Evolutionary conservation across 1,140 invertebrate genomes (phyloP).

Genomic region (Lordiphosa clarofinis): DNA sequence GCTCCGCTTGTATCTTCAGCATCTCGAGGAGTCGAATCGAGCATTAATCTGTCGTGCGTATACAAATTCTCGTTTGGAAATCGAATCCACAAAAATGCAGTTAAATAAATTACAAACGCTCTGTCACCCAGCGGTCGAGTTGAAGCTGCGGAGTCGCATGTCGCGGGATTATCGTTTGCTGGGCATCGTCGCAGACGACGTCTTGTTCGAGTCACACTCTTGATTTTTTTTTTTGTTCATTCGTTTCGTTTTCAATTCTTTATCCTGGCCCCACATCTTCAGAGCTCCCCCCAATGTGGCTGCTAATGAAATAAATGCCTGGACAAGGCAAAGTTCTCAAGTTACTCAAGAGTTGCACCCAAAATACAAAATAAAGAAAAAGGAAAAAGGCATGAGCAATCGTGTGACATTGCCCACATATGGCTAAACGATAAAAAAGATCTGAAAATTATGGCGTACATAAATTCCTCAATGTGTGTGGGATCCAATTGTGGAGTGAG

Average conservation of each 20-base stretch:
- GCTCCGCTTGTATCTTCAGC: conserved; percentile 48
- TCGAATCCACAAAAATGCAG: conserved; percentile 77
- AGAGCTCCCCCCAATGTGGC: conserved; percentile 10
- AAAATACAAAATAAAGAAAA: conserved; percentile 20
- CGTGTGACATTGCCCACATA: conserved; percentile 60
- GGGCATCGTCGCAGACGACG: conserved; percentile 43
- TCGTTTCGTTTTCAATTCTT: conserved; percentile 12
- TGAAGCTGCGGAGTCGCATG: conserved; percentile 47
- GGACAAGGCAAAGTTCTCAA: conserved; percentile 57
- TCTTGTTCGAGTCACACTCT: conserved; percentile 37
- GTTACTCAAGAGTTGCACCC: conserved; percentile 42
- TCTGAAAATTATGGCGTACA: conserved; percentile 54
- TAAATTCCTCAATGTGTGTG: conserved; percentile 74
- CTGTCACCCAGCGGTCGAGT: conserved; percentile 67
- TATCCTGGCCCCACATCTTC: conserved; percentile 49
- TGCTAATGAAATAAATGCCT: conserved; percentile 76
- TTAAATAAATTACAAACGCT: conserved; percentile 78
- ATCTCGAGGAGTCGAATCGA: conserved; percentile 37
- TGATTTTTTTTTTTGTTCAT: conserved; percentile 31
- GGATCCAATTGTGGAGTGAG: conserved; percentile 33
- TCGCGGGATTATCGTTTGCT: conserved; percentile 62
- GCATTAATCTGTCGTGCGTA: conserved; percentile 60
- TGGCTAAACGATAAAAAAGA: conserved; percentile 50
- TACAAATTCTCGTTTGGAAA: conserved; percentile 68
- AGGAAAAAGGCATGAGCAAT: conserved; percentile 53